These are phyloP conservation scores for Trogon melanurus DNA, from an alignment of 2,113 vertebrate species.

Conservation along the genomic window DNA sequence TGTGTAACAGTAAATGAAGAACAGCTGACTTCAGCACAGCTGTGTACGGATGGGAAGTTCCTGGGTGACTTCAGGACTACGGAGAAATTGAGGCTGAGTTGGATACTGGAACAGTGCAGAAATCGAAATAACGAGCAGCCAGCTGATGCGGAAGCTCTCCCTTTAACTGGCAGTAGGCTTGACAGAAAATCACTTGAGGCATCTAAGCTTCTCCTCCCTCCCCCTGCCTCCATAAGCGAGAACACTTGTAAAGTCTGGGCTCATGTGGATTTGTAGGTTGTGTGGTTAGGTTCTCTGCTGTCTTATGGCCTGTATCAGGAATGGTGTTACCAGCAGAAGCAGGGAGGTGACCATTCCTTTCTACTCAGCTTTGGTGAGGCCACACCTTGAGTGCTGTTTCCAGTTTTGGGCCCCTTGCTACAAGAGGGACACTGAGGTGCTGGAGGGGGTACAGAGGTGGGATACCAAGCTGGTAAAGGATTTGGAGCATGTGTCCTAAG, in stretches of 20 bases:
- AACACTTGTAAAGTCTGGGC: neutral
- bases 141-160: neutral
- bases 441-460: no score
- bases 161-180: neutral
- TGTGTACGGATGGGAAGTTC: neutral
- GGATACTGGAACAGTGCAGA: neutral
- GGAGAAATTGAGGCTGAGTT: neutral
- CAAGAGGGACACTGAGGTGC: no score
- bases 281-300: neutral
- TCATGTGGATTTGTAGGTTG: neutral
- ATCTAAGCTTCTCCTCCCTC: neutral
- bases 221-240: accelerated
- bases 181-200: neutral
- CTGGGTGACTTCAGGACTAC: neutral
- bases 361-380: no score
- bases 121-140: neutral
- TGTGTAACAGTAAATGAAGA: neutral
- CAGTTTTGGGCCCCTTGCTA: no score
- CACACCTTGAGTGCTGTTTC: no score
- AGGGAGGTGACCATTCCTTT: no score
- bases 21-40: neutral
- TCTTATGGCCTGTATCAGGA: neutral
- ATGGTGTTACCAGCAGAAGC: no score
- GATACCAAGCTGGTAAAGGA: no score
- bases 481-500: no score